A percentile compares a stretch with the other conserved stretches of the same genome.
Conservation (phyloP, 2,113 vertebrate species). For the Shinisaurus crocodilurus region DNA sequence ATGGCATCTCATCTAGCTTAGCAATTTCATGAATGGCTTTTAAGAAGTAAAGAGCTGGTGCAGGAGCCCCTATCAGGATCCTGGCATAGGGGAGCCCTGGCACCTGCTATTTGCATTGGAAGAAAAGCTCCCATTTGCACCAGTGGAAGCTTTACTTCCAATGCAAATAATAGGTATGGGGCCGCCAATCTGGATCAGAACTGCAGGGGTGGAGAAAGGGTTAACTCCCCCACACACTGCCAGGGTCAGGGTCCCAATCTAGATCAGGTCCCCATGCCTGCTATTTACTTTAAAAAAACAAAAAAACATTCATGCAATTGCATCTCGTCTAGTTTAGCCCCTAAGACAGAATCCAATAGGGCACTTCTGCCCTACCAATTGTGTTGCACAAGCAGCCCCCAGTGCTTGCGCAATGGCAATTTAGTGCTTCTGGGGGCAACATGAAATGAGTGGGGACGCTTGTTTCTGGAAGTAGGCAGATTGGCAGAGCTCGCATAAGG, state of each 20-base stretch:
- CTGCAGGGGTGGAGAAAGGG: not conserved
- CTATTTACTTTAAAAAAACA: not conserved
- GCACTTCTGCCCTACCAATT: too few species aligned
- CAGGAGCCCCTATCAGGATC: not conserved
- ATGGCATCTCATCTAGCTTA: not conserved
- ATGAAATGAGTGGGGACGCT: too few species aligned
- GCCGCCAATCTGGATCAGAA: not conserved
- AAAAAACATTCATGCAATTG: not conserved
- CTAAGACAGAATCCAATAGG: not conserved
- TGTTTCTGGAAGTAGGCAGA: too few species aligned
- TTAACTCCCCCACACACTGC: not conserved
- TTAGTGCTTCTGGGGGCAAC: too few species aligned
- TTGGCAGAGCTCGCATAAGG: too few species aligned
- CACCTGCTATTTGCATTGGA: not conserved
- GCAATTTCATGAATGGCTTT: too few species aligned
- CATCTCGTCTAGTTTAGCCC: not conserved
- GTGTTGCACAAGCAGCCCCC: too few species aligned
- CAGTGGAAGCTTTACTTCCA: not conserved
- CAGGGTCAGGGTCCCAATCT: not conserved
- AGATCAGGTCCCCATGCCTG: not conserved
- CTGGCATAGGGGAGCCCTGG: not conserved
- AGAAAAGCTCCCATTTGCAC: not conserved
- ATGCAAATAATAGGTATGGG: not conserved
- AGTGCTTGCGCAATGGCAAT: too few species aligned
- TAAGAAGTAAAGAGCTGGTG: not conserved